Evolutionary conservation across 2,888 invertebrate species (phyloP).

Genomic region (Tuta absoluta): DNA sequence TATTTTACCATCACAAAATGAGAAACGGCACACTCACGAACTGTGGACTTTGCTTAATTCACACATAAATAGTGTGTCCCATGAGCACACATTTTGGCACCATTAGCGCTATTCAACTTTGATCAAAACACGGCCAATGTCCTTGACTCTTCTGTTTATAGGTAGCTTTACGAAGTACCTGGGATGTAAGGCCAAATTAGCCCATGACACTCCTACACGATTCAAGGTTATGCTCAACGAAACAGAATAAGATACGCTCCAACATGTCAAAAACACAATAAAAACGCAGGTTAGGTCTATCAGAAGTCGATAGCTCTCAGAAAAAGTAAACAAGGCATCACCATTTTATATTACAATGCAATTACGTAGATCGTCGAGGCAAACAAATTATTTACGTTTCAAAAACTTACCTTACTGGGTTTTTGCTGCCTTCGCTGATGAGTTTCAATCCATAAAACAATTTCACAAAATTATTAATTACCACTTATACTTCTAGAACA

Average conservation of each 20-base stretch:
- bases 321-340: constrained; percentile 39
- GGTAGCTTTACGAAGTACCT: constrained; percentile 39
- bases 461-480: constrained; percentile 45
- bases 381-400: constrained; percentile 33
- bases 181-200: constrained; percentile 52
- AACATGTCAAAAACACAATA: constrained; percentile 35
- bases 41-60: not conserved
- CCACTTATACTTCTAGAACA: constrained; percentile 38
- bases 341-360: constrained; percentile 25
- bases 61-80: not conserved
- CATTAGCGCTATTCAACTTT: not conserved
- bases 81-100: constrained; percentile 7
- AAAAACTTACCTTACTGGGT: constrained; percentile 55
- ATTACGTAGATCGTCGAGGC: constrained; percentile 40
- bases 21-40: not conserved
- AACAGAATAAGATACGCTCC: constrained; percentile 42
- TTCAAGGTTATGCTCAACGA: constrained; percentile 61
- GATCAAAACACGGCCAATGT: constrained; percentile 2
- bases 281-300: constrained; percentile 41
- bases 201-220: constrained; percentile 49
- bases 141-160: constrained; percentile 21
- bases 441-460: constrained; percentile 59
- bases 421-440: constrained; percentile 38
- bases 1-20: too few relatives aligned
- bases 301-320: constrained; percentile 35